These are phyloP conservation scores for Papilio aristodemus DNA, from an alignment of 1,140 invertebrate genomes.

Conservation along the genomic window DNA sequence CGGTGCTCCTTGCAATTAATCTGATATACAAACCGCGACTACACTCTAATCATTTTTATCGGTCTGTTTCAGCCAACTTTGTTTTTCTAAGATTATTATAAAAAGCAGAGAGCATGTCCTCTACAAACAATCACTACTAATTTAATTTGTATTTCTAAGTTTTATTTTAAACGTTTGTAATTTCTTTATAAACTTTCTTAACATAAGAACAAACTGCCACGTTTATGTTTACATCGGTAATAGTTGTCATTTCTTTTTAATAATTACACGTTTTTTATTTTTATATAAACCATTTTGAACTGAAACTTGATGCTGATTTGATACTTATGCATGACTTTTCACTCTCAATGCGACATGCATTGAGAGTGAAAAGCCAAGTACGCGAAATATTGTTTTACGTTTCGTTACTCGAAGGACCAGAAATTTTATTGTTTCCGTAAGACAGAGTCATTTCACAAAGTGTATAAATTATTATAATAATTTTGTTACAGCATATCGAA, in stretches of 20 bases:
- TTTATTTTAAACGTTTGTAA: conserved; percentile 14
- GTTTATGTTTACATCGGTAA: neutral
- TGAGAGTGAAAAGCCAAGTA: too few relatives aligned
- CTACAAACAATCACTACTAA: neutral
- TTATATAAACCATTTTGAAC: too few relatives aligned
- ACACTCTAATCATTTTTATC: conserved; percentile 30
- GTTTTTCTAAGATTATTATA: conserved; percentile 30
- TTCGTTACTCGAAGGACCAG: too few relatives aligned
- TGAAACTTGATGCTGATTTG: too few relatives aligned
- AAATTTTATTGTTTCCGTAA: neutral
- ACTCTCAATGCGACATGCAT: too few relatives aligned
- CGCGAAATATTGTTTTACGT: too few relatives aligned
- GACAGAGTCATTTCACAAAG: neutral
- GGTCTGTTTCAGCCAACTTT: conserved; percentile 24
- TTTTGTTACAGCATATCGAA: conserved; percentile 31
- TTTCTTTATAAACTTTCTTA: neutral
- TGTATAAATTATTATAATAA: neutral
- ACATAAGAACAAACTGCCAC: neutral
- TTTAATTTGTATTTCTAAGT: neutral
- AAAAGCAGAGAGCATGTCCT: conserved; percentile 30
- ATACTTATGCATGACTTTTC: too few relatives aligned
- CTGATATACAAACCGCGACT: conserved; percentile 24
- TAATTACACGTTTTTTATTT: too few relatives aligned
- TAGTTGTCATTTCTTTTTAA: neutral
- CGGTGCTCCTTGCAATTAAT: conserved; percentile 25